Evolutionary conservation across 30 jellyfish, hydroid and myxozoan genomes (phyloP), one percentile per base, ranked within the genome.

Genomic region (Nemopilema nomurai): DNA sequence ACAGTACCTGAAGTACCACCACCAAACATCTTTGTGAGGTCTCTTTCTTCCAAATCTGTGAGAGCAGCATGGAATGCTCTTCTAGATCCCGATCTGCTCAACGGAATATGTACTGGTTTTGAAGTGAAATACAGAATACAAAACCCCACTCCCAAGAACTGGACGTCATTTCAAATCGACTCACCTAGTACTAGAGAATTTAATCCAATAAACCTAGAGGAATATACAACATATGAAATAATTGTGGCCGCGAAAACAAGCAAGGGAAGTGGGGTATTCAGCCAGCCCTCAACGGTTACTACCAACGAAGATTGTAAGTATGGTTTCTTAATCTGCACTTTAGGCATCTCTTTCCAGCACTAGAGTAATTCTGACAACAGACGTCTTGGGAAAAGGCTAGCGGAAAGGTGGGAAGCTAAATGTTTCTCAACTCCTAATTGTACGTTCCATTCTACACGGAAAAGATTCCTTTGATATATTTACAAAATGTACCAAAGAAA

Each of bases 241-340:
- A 70, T 7, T 3, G 80, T 70, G 19, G 80, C 80, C 1, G 80
- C 80, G 28, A 25, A 21, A 30, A 70, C 80, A 27, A 70, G 80
- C 0, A 70, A 70, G 50, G 80, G 80, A 28, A 70, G 80, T 28
- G 80, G 80, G 8, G 80, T 70, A 19, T 70, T 70, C 63, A 70
- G 80, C 24, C 50, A 20, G 18, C 62, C 64, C 26, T 1, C 1
- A 1, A 17, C 17, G 28, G 62, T 6, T 29, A 70, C 29, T 7
- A 70, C 80, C 24, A 28, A 28, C 3, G 80, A 70, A 23, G 80
- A 70, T 25, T 24, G 80, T 70, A 28, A 24, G 80, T 70, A 19
- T 26, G 41, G 1, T 6, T 19, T 19, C 18, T 63, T 18, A 6
- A 63, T 63, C 13, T 41, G 9, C 57, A 6, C 13, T 41, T 3